Base-by-base conservation (phyloP, 2,888 invertebrate genomes). In the Homarus gammarus region DNA sequence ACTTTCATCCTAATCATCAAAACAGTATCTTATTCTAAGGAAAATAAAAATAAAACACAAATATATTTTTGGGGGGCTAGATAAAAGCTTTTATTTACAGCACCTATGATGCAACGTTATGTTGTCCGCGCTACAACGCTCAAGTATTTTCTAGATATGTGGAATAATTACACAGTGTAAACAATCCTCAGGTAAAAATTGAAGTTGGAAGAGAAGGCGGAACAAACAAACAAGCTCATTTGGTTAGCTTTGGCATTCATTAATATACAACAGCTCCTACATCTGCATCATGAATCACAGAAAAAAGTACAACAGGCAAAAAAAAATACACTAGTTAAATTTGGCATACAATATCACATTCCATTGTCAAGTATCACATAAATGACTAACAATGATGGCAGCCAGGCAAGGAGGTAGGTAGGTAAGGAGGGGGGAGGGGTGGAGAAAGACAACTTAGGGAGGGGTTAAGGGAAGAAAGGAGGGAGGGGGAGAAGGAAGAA, bases 311-410 rank as follows among this genome's bases (percentile, higher is more conserved):
- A 22, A 72, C 51, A 84, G 36, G 68, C 38, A 75, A 18, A 75
- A 73, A 84, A 61, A 64, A 72, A 56, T 73, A 73, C 56, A 84
- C 56, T 61, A 84, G 27, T 61, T 15, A 84, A 84, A 77, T 84
- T 84, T 84, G 84, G 84, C 84, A 84, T 75, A 84, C 84, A 61
- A 51, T 84, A 84, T 84, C 84, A 84, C 84, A 84, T 64, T 77
- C 84, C 84, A 64, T 75, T 77, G 40, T 75, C 40, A 73, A 61
- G 31, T 84, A 79, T 79, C 79, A 79, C 79, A 73, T 73, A 79
- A 56, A 51, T 61, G 79, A 79, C 27, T 79, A n/a, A 75, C n/a
- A 36, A 33, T 49, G 51, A 79, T 51, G 38, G 36, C 18, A 33
- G n/a, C 49, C 38, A 36, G 36, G 8, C 27, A 6, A 8, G 72